Evolutionary conservation across 2,797 vertebrate species (phyloP).

Genomic region (Sebastes itinus): DNA sequence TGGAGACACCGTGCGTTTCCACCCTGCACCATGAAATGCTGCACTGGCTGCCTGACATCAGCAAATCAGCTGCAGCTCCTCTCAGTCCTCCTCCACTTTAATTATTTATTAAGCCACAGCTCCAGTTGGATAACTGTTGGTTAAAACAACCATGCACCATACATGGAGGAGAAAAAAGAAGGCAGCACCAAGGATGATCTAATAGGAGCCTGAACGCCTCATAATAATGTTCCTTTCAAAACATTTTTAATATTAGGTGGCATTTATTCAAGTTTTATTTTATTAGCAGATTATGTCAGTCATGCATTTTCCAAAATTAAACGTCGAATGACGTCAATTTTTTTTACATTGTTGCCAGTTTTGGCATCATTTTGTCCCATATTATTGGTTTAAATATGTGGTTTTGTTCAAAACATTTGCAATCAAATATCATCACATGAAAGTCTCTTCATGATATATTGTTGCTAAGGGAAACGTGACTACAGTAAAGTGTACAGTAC

Average conservation of each 20-base stretch:
- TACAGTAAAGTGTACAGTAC: not conserved
- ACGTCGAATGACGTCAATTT: not conserved
- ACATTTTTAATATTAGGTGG: not conserved
- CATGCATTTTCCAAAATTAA: not conserved
- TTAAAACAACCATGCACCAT: conserved; percentile 51
- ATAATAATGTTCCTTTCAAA: not conserved
- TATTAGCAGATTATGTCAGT: not conserved
- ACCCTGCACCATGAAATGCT: conserved; percentile 86
- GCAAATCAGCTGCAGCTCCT: conserved; percentile 84
- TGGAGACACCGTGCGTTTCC: conserved; percentile 64
- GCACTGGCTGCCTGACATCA: conserved; percentile 91
- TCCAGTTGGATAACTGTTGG: conserved; percentile 49
- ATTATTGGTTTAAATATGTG: not conserved
- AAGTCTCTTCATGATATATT: not conserved
- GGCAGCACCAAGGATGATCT: not conserved
- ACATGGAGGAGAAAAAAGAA: not conserved
- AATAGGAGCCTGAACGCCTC: not conserved
- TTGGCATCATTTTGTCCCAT: not conserved
- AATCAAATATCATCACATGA: not conserved
- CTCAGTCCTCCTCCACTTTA: conserved; percentile 68
- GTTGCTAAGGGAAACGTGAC: not conserved
- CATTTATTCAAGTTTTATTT: not conserved
- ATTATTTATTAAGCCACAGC: conserved; percentile 81
- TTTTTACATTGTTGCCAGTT: not conserved
- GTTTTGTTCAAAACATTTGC: not conserved